Evolutionary conservation across 2,113 vertebrate species (phyloP).

Genomic region (Mobula birostris): DNA sequence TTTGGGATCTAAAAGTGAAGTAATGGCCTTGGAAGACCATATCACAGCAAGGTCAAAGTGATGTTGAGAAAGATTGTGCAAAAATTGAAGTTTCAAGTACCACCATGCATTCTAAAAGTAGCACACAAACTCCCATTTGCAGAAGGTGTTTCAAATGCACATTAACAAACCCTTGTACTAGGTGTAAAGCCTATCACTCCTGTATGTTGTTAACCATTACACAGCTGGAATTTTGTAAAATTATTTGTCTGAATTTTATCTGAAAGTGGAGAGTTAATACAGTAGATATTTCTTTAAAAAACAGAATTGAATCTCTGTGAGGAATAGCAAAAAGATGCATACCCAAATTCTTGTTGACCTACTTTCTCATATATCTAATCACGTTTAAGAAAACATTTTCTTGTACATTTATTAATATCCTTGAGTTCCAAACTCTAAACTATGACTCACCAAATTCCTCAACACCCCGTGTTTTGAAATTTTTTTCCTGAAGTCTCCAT

Average conservation of each 20-base stretch:
- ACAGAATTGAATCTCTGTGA: not conserved
- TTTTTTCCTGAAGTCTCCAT: too few relatives aligned
- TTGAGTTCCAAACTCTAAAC: too few relatives aligned
- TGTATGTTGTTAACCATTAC: not conserved
- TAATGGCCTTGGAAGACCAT: not conserved
- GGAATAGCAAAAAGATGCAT: not conserved
- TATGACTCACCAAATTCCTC: too few relatives aligned
- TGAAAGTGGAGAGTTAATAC: not conserved
- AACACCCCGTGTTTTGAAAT: too few relatives aligned
- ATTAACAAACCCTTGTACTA: not conserved
- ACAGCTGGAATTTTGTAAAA: not conserved
- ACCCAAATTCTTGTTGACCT: not conserved
- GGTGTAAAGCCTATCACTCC: not conserved
- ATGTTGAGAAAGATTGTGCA: not conserved
- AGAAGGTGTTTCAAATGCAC: not conserved
- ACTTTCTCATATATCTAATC: not conserved
- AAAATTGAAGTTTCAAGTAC: not conserved
- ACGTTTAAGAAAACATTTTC: not conserved
- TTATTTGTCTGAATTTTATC: not conserved
- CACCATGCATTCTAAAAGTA: not conserved
- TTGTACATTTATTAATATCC: not conserved
- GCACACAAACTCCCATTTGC: not conserved
- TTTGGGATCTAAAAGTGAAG: not conserved
- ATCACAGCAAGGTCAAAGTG: not conserved
- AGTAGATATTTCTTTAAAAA: not conserved